These are phyloP conservation scores for Metopolophium dirhodum DNA, from an alignment of 1,140 invertebrate genomes.

Conservation along the genomic window DNA sequence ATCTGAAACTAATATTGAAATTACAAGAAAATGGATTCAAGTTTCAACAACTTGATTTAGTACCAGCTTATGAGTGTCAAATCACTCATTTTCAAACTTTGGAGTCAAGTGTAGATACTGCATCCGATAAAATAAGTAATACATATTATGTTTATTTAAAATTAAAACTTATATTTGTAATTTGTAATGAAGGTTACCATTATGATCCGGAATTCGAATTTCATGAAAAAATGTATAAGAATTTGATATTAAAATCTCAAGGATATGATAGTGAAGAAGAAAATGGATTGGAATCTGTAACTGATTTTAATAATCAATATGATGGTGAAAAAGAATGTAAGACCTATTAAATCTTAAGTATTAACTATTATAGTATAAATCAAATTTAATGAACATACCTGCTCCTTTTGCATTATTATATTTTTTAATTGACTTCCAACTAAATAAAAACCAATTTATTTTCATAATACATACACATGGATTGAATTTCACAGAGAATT, in stretches of 20 bases:
- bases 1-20: background rate
- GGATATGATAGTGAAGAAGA: background rate
- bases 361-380: background rate
- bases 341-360: background rate
- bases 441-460: background rate
- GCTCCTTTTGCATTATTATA: background rate
- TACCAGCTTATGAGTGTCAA: background rate
- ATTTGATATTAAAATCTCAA: background rate
- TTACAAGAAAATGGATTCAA: background rate
- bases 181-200: background rate
- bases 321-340: background rate
- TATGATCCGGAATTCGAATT: background rate
- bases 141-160: background rate
- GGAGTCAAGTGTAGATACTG: rapidly evolving
- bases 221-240: background rate
- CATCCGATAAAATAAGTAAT: background rate
- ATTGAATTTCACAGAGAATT: background rate
- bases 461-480: background rate
- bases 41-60: background rate
- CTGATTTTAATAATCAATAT: background rate
- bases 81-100: background rate
- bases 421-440: background rate
- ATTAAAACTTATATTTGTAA: background rate
- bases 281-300: background rate
- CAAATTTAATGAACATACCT: background rate